phyloP scores from a whole-genome alignment of 1,140 invertebrate genomes.

The Apis mellifera region Amel_HAv3.1 CM009933.2:9949501-9950000 shows the following conservation, averaged over 20 bases:
- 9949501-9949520: neutral
- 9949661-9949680: constrained; percentile 50
- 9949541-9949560: constrained; percentile 16
- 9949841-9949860: constrained; percentile 24
- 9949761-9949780: constrained; percentile 71
- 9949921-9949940: too few species aligned
- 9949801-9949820: constrained; percentile 45
- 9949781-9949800: constrained; percentile 74
- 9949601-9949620: constrained; percentile 39
- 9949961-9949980: too few species aligned
- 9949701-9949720: constrained; percentile 11
- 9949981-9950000: too few species aligned
- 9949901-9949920: too few species aligned
- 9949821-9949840: constrained; percentile 48
- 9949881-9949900: too few species aligned
- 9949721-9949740: constrained; percentile 4
- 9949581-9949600: neutral
- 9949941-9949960: too few species aligned
- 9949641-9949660: constrained; percentile 60
- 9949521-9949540: constrained; percentile 6
- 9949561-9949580: too few species aligned
- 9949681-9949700: constrained; percentile 51
- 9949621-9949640: constrained; percentile 37
- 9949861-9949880: too few species aligned
- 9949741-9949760: constrained; percentile 69